phyloP scores from a whole-genome alignment of 2,113 vertebrate genomes.

The Bubo bubo region DNA sequence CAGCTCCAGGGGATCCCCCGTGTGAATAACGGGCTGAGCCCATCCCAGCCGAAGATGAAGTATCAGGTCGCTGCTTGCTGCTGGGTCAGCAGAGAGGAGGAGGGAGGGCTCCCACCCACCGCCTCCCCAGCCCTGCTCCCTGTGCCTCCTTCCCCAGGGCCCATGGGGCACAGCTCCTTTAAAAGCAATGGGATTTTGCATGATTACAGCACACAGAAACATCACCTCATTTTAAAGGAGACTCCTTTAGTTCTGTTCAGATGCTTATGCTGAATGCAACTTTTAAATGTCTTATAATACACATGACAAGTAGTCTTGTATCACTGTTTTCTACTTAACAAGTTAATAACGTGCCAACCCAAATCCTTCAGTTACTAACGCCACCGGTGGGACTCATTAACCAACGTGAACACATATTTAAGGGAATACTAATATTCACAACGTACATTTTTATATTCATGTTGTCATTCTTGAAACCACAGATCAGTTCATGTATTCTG shows the following conservation, averaged over 20 bases:
- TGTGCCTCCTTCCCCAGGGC: neutral
- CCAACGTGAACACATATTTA: constrained; percentile 64
- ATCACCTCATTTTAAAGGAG: constrained; percentile 1
- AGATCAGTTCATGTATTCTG: constrained; percentile 44
- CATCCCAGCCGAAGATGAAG: neutral
- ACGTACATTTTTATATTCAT: constrained; percentile 65
- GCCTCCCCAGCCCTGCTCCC: neutral
- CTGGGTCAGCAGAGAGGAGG: neutral
- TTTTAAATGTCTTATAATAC: constrained; percentile 58
- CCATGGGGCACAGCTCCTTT: neutral
- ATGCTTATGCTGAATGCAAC: constrained; percentile 45
- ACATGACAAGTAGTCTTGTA: constrained; percentile 60
- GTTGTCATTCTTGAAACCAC: constrained; percentile 63
- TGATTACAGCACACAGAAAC: neutral
- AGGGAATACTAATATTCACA: constrained; percentile 72
- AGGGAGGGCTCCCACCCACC: neutral
- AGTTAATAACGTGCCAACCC: constrained; percentile 69
- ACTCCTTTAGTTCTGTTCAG: neutral
- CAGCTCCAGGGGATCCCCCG: neutral
- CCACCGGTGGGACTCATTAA: constrained; percentile 71
- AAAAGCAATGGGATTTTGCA: neutral
- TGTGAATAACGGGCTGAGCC: neutral
- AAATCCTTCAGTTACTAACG: constrained; percentile 72
- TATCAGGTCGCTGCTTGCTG: neutral
- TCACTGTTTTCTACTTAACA: constrained; percentile 71